A percentile compares a stretch with the other conserved stretches of the same genome.
Evolutionary conservation across 2,888 invertebrate species (phyloP).

Genomic region (Drosophila kuntzei): DNA sequence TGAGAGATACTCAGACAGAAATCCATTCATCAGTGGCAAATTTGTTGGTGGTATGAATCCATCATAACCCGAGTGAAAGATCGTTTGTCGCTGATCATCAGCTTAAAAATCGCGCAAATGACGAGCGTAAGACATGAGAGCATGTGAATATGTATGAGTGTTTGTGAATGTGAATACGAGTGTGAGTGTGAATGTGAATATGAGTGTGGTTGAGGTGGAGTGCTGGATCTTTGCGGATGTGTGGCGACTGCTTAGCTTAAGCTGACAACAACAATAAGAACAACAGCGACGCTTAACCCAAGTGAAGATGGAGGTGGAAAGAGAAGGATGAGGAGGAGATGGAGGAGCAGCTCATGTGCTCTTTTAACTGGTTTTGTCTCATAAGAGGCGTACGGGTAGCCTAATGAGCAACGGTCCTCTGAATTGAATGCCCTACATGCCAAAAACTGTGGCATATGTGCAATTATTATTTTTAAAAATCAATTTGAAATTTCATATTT

Average conservation of each 20-base stretch:
- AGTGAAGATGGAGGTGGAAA: constrained; percentile 2
- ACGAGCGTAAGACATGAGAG: constrained; percentile 80
- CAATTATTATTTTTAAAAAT: no score
- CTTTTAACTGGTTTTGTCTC: constrained; percentile 70
- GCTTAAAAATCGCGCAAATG: constrained; percentile 84
- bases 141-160: constrained; percentile 24
- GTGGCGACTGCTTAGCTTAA: constrained; percentile 67
- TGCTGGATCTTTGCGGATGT: constrained; percentile 40
- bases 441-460: constrained; percentile 26
- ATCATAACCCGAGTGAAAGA: constrained; percentile 83
- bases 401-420: constrained; percentile 71
- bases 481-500: no score
- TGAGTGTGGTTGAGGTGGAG: constrained; percentile 46
- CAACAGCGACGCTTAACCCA: constrained; percentile 34
- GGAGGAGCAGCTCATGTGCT: constrained; percentile 44
- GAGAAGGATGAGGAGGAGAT: background rate
- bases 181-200: constrained; percentile 30
- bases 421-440: constrained; percentile 38
- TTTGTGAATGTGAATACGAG: constrained; percentile 25
- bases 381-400: constrained; percentile 59
- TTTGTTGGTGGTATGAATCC: constrained; percentile 85
- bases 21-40: constrained; percentile 86
- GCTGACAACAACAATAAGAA: constrained; percentile 71
- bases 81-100: constrained; percentile 85
- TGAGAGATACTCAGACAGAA: constrained; percentile 63